Conservation (phyloP, 1,140 invertebrate genomes). For the Lineus longissimus region DNA sequence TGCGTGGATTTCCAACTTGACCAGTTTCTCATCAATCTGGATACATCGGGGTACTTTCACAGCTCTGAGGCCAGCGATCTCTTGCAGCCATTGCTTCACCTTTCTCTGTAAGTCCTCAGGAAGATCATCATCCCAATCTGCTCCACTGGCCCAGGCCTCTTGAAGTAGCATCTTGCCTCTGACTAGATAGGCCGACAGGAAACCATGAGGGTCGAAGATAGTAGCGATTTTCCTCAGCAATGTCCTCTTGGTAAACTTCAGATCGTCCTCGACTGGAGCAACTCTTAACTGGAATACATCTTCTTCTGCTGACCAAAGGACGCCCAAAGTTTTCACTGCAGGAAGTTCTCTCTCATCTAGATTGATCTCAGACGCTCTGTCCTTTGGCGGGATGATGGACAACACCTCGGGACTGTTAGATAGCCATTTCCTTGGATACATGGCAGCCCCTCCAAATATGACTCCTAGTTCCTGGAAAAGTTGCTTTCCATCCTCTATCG, state of each 20-base stretch:
- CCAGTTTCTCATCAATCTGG: background rate
- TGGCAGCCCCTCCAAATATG: too few relatives aligned
- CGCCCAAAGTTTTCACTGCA: too few relatives aligned
- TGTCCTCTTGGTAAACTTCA: background rate
- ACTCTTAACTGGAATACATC: conserved; percentile 10
- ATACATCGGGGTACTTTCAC: background rate
- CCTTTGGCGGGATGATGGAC: too few relatives aligned
- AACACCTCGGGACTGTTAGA: too few relatives aligned
- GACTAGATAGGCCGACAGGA: background rate
- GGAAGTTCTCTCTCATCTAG: too few relatives aligned
- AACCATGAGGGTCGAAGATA: background rate
- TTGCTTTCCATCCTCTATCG: background rate
- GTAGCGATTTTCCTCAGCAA: background rate
- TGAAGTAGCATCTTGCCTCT: conserved; percentile 1
- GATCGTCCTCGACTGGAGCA: background rate
- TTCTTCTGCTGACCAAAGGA: conserved; percentile 13
- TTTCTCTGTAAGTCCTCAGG: background rate
- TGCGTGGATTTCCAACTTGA: background rate
- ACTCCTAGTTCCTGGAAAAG: background rate
- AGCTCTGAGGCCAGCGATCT: background rate
- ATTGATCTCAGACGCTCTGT: too few relatives aligned
- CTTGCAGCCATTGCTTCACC: background rate
- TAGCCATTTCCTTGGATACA: too few relatives aligned
- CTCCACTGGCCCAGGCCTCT: background rate
- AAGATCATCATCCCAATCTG: background rate